Percentiles rank a stretch among this genome's conserved stretches.
Conservation (phyloP, 1,140 invertebrate species). For the Cephus cinctus region DNA sequence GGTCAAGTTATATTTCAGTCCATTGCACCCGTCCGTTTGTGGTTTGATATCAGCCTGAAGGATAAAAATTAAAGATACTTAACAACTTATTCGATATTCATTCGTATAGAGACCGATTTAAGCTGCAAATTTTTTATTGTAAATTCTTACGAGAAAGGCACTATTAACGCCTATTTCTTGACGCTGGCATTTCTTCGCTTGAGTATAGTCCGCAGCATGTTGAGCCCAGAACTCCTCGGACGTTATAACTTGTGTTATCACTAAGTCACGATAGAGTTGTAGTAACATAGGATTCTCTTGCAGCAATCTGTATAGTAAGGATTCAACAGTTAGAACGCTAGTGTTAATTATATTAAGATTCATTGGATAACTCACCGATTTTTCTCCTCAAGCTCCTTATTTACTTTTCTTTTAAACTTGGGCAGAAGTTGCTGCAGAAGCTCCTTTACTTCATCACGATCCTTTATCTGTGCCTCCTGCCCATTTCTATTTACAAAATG, state of each 20-base stretch:
- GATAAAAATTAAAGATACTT: slow-evolving; percentile 15
- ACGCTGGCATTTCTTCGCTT: slow-evolving; percentile 67
- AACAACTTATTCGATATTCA: background rate
- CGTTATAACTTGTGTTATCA: slow-evolving; percentile 89
- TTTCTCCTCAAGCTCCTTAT: slow-evolving; percentile 91
- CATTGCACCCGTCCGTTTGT: slow-evolving; percentile 95
- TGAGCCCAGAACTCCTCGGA: slow-evolving; percentile 96
- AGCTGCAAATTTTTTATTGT: slow-evolving; percentile 4
- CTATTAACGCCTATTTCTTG: slow-evolving; percentile 78
- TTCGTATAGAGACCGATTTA: background rate
- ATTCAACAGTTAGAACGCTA: background rate
- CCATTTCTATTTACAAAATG: slow-evolving; percentile 93
- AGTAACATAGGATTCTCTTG: slow-evolving; percentile 80
- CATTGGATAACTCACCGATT: slow-evolving; percentile 55
- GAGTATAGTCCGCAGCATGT: slow-evolving; percentile 76
- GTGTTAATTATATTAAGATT: background rate
- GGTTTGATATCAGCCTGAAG: slow-evolving; percentile 90
- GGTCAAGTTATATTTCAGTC: slow-evolving; percentile 96
- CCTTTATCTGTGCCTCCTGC: slow-evolving; percentile 77
- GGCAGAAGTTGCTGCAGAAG: slow-evolving; percentile 87
- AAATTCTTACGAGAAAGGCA: slow-evolving; percentile 51
- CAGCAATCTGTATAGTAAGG: slow-evolving; percentile 62
- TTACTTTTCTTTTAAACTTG: slow-evolving; percentile 93
- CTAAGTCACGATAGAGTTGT: slow-evolving; percentile 89
- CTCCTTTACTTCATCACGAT: slow-evolving; percentile 93